Evolutionary conservation across 2,113 vertebrate genomes (phyloP).

Genomic region (Forbesichthys agassizii): DNA sequence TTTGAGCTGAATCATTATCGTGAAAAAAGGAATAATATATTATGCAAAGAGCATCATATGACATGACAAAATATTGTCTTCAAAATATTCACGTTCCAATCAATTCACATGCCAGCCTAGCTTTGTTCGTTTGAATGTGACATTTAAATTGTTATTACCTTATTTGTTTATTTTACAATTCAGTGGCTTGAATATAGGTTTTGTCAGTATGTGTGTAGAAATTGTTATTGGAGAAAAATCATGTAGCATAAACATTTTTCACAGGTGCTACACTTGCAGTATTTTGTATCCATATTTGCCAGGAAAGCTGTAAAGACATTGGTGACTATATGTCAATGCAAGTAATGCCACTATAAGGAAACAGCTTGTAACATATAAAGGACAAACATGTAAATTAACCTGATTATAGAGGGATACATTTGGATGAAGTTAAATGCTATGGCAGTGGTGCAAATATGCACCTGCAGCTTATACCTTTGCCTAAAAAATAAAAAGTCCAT

Average conservation of each 20-base stretch:
- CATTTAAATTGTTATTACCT: slow-evolving; percentile 62
- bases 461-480: neutral
- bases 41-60: no score
- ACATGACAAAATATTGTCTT: no score
- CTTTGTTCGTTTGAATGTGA: slow-evolving; percentile 59
- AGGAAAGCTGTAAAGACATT: slow-evolving; percentile 23
- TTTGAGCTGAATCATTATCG: neutral
- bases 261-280: neutral
- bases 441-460: neutral
- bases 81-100: no score
- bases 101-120: slow-evolving; percentile 50
- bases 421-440: neutral
- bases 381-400: neutral
- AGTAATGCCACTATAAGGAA: slow-evolving; percentile 12
- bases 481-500: neutral
- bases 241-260: slow-evolving; percentile 27
- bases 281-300: slow-evolving; percentile 28
- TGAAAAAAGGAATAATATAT: no score
- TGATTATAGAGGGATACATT: neutral
- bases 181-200: slow-evolving; percentile 51
- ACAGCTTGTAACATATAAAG: slow-evolving; percentile 20
- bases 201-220: slow-evolving; percentile 54
- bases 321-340: slow-evolving; percentile 12
- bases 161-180: slow-evolving; percentile 34
- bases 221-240: slow-evolving; percentile 31